Evolutionary conservation across 2,113 vertebrate species (phyloP).

Genomic region (Xenus cinereus): DNA sequence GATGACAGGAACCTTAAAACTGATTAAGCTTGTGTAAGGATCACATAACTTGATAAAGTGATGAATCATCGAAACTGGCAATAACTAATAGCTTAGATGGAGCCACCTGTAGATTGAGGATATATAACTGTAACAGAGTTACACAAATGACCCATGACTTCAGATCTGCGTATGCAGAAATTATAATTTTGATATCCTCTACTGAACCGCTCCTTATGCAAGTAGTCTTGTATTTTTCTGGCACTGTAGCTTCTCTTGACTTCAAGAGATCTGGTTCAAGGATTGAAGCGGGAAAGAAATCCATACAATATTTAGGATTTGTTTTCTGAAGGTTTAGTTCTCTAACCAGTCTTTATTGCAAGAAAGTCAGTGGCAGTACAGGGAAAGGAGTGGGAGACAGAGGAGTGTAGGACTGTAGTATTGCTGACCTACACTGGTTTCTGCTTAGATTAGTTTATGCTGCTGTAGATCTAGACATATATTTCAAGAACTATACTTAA

Average conservation of each 20-base stretch:
- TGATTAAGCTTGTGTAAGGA: neutral
- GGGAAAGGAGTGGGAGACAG: neutral
- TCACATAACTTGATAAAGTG: neutral
- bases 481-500: neutral
- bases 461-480: neutral
- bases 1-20: neutral
- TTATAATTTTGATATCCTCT: neutral
- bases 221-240: neutral
- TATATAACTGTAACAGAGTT: neutral
- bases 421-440: neutral
- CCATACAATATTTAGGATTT: neutral
- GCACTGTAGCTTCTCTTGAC: neutral
- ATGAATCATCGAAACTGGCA: neutral
- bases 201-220: neutral
- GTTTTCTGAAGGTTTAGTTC: neutral
- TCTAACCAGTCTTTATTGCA: neutral
- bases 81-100: neutral
- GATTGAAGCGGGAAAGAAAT: neutral
- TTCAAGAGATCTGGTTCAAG: neutral
- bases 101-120: neutral
- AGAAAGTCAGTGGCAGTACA: neutral
- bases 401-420: neutral
- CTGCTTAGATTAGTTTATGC: neutral
- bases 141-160: neutral
- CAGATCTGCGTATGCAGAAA: neutral